Percentiles rank a stretch among this genome's conserved stretches.
These are phyloP conservation scores for Rhodophaea formosa DNA, from an alignment of 2,888 invertebrate genomes.

Conservation along the genomic window DNA sequence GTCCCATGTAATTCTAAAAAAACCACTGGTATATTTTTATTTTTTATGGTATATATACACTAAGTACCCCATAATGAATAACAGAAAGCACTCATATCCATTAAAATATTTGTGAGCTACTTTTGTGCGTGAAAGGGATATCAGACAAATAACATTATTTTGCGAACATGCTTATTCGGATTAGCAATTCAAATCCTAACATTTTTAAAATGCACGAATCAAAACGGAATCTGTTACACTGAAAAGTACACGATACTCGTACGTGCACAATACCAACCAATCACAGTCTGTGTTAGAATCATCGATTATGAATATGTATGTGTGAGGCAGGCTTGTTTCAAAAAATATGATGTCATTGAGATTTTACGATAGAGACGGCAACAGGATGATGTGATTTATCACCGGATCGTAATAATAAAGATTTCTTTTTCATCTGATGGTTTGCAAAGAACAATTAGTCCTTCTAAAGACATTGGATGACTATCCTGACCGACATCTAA, in stretches of 20 bases:
- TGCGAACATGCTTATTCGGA: neutral
- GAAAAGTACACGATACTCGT: neutral
- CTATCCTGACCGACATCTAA: too few species aligned
- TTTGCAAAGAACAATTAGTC: too few species aligned
- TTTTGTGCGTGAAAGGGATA: too few species aligned
- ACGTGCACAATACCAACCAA: neutral
- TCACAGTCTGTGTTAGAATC: slow-evolving; percentile 14
- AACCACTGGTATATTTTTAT: too few species aligned
- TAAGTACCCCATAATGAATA: too few species aligned
- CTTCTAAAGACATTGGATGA: too few species aligned
- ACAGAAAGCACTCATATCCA: too few species aligned
- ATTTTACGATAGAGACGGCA: neutral
- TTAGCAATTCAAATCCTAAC: slow-evolving; percentile 24
- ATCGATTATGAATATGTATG: slow-evolving; percentile 20
- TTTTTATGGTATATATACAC: too few species aligned
- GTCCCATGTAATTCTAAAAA: too few species aligned
- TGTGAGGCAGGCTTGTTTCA: slow-evolving; percentile 9
- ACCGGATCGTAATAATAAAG: too few species aligned
- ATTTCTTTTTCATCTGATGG: too few species aligned
- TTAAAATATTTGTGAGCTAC: too few species aligned
- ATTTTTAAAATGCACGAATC: slow-evolving; percentile 4
- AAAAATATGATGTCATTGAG: neutral
- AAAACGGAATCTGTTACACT: neutral
- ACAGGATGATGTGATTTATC: neutral
- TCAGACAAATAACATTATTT: slow-evolving; percentile 5